Percentiles rank a stretch among this genome's conserved stretches.
These are phyloP conservation scores for Papilio glaucus DNA, from an alignment of 1,140 invertebrate genomes.

Conservation along the genomic window DNA sequence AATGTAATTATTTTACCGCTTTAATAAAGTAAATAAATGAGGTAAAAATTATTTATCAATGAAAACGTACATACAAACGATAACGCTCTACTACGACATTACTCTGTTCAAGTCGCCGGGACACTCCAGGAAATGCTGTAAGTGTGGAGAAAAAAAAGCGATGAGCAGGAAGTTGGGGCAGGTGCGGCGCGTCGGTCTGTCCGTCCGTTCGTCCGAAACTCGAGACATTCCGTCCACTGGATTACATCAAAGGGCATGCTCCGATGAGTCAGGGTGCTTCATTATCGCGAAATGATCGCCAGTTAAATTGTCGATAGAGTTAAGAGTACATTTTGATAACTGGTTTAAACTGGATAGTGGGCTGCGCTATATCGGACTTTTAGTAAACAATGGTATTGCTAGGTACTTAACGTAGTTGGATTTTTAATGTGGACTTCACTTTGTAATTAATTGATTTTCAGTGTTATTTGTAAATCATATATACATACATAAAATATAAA, in stretches of 20 bases:
- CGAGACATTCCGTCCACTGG: slow-evolving; percentile 41
- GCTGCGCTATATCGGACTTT: neutral
- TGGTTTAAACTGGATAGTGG: neutral
- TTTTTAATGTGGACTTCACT: too few species aligned
- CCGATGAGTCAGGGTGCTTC: neutral
- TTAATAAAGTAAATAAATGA: too few species aligned
- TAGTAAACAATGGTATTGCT: neutral
- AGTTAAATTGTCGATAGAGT: neutral
- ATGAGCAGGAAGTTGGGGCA: slow-evolving; percentile 56
- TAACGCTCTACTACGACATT: neutral
- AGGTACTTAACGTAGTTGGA: neutral
- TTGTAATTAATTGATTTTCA: too few species aligned
- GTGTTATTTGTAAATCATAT: too few species aligned
- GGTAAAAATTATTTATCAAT: too few species aligned
- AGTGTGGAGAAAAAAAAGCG: slow-evolving; percentile 49
- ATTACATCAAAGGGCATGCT: slow-evolving; percentile 26
- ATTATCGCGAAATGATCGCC: neutral
- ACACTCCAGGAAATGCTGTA: slow-evolving; percentile 54
- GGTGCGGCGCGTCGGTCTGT: slow-evolving; percentile 53
- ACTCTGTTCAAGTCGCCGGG: slow-evolving; percentile 12
- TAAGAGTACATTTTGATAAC: slow-evolving; percentile 10
- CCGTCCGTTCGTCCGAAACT: slow-evolving; percentile 47
- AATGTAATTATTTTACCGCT: too few species aligned
- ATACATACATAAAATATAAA: too few species aligned
- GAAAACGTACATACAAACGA: neutral